Evolutionary conservation across 2,888 invertebrate species (phyloP).

Genomic region (Acanthosepion pharaonis): DNA sequence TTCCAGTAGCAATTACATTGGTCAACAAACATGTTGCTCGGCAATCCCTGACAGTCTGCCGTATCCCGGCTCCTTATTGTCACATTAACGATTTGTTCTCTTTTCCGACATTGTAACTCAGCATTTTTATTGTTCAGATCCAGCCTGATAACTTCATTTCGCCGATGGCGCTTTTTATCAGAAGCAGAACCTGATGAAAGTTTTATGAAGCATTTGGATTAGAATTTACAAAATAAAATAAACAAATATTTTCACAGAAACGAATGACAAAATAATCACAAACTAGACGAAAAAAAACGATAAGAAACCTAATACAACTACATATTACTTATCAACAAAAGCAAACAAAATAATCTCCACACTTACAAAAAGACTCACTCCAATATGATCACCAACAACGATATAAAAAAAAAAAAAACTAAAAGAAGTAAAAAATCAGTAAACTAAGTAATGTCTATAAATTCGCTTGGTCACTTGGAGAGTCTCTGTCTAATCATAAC

Average conservation of each 20-base stretch:
- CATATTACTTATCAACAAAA: no score
- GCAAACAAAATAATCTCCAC: no score
- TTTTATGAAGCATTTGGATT: neutral
- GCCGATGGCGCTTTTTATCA: neutral
- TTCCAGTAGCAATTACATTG: neutral
- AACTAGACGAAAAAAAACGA: no score
- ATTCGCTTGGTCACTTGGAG: no score
- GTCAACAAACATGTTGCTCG: neutral
- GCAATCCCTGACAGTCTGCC: neutral
- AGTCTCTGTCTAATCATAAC: no score
- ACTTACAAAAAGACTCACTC: no score
- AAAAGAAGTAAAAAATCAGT: no score
- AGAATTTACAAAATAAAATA: no score
- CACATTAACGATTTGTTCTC: neutral
- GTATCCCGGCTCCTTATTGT: neutral
- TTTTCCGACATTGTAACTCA: neutral
- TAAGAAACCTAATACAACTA: no score
- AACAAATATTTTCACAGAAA: neutral
- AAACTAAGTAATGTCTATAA: no score
- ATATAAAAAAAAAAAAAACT: no score
- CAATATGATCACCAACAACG: no score
- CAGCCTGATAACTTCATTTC: neutral
- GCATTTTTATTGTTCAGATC: neutral
- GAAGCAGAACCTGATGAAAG: neutral
- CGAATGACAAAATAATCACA: neutral